Evolutionary conservation across 1,140 invertebrate genomes (phyloP).

Genomic region (Dryas iulia): DNA sequence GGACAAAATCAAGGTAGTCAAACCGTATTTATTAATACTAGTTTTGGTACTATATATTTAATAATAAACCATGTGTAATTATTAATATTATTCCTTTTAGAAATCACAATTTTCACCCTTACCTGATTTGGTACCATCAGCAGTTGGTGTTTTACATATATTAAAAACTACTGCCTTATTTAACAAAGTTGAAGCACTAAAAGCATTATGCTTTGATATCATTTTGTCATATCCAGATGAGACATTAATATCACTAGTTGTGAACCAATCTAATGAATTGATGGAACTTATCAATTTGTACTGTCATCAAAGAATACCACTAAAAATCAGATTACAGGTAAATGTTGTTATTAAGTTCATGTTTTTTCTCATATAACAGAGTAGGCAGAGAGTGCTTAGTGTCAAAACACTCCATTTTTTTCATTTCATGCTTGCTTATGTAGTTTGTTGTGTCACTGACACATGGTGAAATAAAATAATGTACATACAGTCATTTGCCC

Average conservation of each 20-base stretch:
- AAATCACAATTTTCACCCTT: constrained; percentile 21
- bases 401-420: too few species aligned
- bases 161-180: constrained; percentile 44
- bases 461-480: too few species aligned
- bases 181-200: constrained; percentile 41
- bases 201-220: constrained; percentile 50
- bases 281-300: constrained; percentile 51
- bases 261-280: constrained; percentile 39
- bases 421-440: too few species aligned
- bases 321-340: constrained; percentile 42
- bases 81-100: constrained; percentile 23
- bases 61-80: not conserved
- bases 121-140: constrained; percentile 47
- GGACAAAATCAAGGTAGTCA: constrained; percentile 54
- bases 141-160: constrained; percentile 45
- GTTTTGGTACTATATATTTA: not conserved
- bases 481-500: too few species aligned
- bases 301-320: constrained; percentile 37
- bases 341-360: not conserved
- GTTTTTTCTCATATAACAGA: not conserved
- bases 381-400: too few species aligned
- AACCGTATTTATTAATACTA: not conserved
- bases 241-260: constrained; percentile 33
- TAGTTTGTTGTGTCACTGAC: too few species aligned
- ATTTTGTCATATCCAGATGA: constrained; percentile 51